Conservation (phyloP, 2,113 vertebrate genomes). For the Beaufortia kweichowensis region DNA sequence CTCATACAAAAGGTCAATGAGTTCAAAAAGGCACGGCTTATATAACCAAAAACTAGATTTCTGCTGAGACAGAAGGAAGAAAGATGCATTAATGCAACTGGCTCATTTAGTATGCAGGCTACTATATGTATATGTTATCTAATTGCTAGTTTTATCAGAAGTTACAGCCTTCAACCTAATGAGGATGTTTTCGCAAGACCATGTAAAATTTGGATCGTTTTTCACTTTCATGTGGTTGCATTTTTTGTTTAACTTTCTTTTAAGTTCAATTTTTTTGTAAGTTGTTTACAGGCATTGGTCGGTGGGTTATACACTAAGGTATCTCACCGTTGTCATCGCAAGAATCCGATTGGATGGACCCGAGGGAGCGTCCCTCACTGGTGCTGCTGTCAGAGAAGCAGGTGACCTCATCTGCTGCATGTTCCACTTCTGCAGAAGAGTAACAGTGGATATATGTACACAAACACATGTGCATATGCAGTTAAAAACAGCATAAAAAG, state of each 20-base stretch:
- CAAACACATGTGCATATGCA: slow-evolving; percentile 24
- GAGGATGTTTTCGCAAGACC: background rate
- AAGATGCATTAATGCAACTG: background rate
- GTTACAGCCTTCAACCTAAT: background rate
- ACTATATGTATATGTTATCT: background rate
- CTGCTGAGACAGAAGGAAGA: background rate
- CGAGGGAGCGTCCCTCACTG: slow-evolving; percentile 84
- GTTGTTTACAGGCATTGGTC: background rate
- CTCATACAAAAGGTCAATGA: background rate
- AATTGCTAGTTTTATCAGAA: slow-evolving; percentile 10
- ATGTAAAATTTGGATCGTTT: background rate
- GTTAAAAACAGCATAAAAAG: background rate
- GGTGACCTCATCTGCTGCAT: slow-evolving; percentile 78
- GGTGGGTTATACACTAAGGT: background rate
- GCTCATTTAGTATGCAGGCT: background rate
- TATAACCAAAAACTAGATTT: background rate
- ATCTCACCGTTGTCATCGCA: slow-evolving; percentile 93
- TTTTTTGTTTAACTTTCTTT: background rate
- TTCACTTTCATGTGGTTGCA: background rate
- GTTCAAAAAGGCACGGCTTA: background rate
- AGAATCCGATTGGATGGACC: slow-evolving; percentile 91
- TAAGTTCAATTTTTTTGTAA: background rate
- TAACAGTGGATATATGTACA: slow-evolving; percentile 28
- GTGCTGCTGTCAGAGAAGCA: slow-evolving; percentile 89
- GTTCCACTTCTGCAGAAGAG: slow-evolving; percentile 71